Evolutionary conservation across 23 tunicate genomes (phyloP).

Genomic region (Trididemnum clinides): DNA sequence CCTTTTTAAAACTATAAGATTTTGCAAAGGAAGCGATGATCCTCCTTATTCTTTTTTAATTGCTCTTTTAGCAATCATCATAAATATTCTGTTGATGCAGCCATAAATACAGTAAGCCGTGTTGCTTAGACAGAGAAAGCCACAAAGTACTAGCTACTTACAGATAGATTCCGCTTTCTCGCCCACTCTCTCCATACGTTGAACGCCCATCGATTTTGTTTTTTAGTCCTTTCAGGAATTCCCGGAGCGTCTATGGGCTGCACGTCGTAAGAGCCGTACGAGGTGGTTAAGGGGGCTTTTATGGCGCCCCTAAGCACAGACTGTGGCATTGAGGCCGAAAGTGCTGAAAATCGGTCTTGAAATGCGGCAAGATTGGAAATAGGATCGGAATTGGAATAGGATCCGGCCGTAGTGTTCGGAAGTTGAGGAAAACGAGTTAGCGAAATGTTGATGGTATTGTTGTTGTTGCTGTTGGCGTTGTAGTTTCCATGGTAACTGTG

Average conservation of each 20-base stretch:
- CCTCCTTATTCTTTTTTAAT: too few species aligned
- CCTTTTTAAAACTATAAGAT: too few species aligned
- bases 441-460: background rate
- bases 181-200: conserved; percentile 99
- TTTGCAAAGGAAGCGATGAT: too few species aligned
- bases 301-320: background rate
- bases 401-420: background rate
- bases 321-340: background rate
- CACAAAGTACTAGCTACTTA: too few species aligned
- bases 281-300: background rate
- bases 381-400: background rate
- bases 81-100: too few species aligned
- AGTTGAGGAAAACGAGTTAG: background rate
- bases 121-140: too few species aligned
- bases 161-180: conserved; percentile 75
- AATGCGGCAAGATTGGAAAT: background rate
- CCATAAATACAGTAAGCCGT: too few species aligned
- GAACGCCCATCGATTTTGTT: conserved; percentile 96
- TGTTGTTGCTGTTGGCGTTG: conserved; percentile 39
- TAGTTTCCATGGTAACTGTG: background rate
- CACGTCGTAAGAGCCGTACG: conserved; percentile 53
- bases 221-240: conserved; percentile 93
- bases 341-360: conserved; percentile 10
- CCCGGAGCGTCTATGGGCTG: conserved; percentile 89
- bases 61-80: too few species aligned